Percentiles rank a stretch among this genome's conserved stretches.
These are phyloP conservation scores for Hypomesus transpacificus DNA, from an alignment of 2,113 vertebrate species.

Conservation along the genomic window DNA sequence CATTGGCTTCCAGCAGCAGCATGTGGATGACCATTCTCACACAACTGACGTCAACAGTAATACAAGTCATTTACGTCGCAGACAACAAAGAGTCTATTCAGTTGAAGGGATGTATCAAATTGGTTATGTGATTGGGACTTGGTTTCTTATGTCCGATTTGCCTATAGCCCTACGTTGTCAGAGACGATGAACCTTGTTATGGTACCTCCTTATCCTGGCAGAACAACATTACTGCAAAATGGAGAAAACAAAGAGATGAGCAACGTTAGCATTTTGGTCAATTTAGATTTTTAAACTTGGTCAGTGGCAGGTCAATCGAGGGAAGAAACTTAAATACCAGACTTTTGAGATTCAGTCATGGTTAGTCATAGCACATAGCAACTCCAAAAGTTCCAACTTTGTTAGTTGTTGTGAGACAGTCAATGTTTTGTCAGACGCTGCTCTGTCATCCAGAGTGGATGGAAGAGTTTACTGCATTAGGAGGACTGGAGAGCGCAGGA, in stretches of 20 bases:
- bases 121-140: too few species aligned
- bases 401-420: constrained; percentile 33
- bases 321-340: constrained; percentile 41
- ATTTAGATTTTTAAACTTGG: constrained; percentile 27
- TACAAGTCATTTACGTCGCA: too few species aligned
- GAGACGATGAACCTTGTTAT: constrained; percentile 68
- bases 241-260: constrained; percentile 75
- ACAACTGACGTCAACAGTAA: constrained; percentile 1
- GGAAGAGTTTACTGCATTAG: constrained; percentile 24
- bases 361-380: constrained; percentile 51
- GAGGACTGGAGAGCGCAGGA: constrained; percentile 57
- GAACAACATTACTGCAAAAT: constrained; percentile 88
- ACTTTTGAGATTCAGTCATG: constrained; percentile 15
- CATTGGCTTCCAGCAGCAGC: constrained; percentile 77
- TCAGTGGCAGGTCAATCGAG: constrained; percentile 19
- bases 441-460: not conserved
- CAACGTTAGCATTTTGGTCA: constrained; percentile 65
- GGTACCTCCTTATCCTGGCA: constrained; percentile 72
- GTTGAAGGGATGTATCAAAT: too few species aligned
- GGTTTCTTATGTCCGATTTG: too few species aligned
- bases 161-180: constrained; percentile 51
- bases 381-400: constrained; percentile 17
- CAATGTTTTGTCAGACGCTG: constrained; percentile 1
- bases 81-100: too few species aligned
- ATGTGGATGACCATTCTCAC: constrained; percentile 41